Conservation (phyloP, 2,888 invertebrate genomes). For the Unio delphinus region DNA sequence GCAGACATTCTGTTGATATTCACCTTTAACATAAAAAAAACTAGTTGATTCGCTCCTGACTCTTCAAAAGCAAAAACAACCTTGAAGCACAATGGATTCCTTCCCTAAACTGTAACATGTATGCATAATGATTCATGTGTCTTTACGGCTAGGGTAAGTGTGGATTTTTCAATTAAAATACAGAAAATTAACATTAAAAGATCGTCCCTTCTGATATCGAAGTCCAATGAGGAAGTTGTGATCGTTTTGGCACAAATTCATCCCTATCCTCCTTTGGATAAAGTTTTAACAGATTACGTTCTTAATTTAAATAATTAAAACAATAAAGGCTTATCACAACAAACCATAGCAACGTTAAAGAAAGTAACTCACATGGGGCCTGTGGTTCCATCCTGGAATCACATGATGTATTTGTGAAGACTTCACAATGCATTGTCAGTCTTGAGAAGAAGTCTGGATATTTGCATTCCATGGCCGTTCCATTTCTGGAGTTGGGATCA, state of each 20-base stretch:
- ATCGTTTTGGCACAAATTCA: too few species aligned
- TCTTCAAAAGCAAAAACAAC: neutral
- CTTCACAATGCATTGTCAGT: conserved; percentile 10
- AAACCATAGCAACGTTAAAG: neutral
- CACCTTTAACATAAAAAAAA: conserved; percentile 18
- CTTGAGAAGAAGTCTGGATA: conserved; percentile 27
- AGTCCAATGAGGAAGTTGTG: too few species aligned
- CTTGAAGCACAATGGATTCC: too few species aligned
- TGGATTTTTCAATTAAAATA: too few species aligned
- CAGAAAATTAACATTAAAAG: too few species aligned
- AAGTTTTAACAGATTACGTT: too few species aligned
- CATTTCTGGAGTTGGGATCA: conserved; percentile 8
- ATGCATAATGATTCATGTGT: too few species aligned
- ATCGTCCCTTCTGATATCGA: too few species aligned
- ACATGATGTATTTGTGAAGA: conserved; percentile 14
- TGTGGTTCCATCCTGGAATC: conserved; percentile 19
- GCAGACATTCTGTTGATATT: conserved; percentile 39
- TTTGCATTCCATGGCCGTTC: conserved; percentile 14
- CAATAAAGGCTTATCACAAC: neutral
- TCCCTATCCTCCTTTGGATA: too few species aligned
- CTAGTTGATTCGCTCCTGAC: neutral
- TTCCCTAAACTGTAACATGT: too few species aligned
- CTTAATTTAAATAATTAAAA: neutral
- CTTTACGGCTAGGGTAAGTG: too few species aligned
- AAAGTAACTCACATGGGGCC: conserved; percentile 24